phyloP scores from a whole-genome alignment of 2,888 invertebrate genomes.

The Chrysodeixis includens region DNA sequence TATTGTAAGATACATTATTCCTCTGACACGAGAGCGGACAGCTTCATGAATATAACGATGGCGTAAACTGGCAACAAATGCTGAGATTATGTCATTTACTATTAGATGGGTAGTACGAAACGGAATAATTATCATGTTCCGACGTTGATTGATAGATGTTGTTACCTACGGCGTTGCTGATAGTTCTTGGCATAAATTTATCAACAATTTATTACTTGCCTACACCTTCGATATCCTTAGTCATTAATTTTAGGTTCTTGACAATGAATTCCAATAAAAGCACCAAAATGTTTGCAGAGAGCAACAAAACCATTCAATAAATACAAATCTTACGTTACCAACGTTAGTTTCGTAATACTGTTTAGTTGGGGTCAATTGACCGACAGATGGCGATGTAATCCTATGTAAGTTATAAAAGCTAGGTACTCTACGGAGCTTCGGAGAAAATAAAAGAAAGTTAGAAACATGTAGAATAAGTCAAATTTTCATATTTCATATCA shows the following conservation, averaged over 20 bases:
- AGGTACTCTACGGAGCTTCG: too few species aligned
- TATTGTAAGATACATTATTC: slow-evolving; percentile 48
- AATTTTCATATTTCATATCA: too few species aligned
- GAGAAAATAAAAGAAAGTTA: too few species aligned
- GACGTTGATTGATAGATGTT: slow-evolving; percentile 77
- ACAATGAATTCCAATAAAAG: background rate
- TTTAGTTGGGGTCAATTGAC: background rate
- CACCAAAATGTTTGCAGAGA: background rate
- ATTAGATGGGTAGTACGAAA: slow-evolving; percentile 48
- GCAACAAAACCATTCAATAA: background rate
- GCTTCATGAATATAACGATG: slow-evolving; percentile 53
- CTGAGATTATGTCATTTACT: slow-evolving; percentile 53
- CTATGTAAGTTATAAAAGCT: background rate
- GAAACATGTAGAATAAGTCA: too few species aligned
- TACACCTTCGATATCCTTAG: background rate
- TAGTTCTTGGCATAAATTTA: slow-evolving; percentile 45
- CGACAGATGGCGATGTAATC: background rate
- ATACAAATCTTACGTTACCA: background rate
- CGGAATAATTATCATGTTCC: slow-evolving; percentile 70
- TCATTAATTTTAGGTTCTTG: background rate
- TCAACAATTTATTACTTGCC: slow-evolving; percentile 21
- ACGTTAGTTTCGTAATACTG: background rate
- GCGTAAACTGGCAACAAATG: slow-evolving; percentile 29
- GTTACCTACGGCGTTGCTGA: slow-evolving; percentile 53
- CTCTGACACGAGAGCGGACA: slow-evolving; percentile 43